Conservation (phyloP, 2,888 invertebrate genomes). For the Platynereis dumerilii region DNA sequence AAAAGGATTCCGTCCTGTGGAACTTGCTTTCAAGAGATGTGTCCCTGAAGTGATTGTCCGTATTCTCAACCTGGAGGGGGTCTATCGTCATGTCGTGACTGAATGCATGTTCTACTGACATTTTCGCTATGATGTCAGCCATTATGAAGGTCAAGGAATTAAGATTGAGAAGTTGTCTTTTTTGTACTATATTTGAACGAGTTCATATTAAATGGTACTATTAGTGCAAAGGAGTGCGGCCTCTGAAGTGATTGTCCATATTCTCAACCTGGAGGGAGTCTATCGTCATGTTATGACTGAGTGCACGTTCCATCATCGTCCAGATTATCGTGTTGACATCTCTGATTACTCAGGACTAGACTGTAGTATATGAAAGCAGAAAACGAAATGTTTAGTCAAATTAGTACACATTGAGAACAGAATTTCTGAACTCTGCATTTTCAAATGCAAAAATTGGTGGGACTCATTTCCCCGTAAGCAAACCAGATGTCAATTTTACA, state of each 20-base stretch:
- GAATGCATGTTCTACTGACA: not conserved
- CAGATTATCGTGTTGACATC: not conserved
- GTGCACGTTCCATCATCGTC: not conserved
- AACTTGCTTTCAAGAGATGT: slow-evolving; percentile 1
- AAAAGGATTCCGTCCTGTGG: slow-evolving; percentile 2
- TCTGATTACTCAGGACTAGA: not conserved
- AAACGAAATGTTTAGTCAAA: too few species aligned
- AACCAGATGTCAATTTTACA: too few species aligned
- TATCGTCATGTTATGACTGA: slow-evolving; percentile 1
- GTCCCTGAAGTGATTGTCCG: not conserved
- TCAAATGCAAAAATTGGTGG: too few species aligned
- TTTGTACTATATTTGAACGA: not conserved
- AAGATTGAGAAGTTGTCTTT: not conserved
- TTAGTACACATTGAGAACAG: too few species aligned
- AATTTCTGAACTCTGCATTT: too few species aligned
- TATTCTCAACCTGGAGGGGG: not conserved
- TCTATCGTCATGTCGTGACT: not conserved
- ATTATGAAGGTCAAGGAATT: not conserved
- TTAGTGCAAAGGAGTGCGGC: not conserved
- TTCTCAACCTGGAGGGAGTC: not conserved
- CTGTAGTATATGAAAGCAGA: too few species aligned
- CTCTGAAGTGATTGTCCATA: not conserved
- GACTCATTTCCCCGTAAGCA: too few species aligned
- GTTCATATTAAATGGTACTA: not conserved
- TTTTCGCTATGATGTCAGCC: not conserved